Evolutionary conservation across 2,888 invertebrate species (phyloP).

Genomic region (Coelogynopora nodosa): DNA sequence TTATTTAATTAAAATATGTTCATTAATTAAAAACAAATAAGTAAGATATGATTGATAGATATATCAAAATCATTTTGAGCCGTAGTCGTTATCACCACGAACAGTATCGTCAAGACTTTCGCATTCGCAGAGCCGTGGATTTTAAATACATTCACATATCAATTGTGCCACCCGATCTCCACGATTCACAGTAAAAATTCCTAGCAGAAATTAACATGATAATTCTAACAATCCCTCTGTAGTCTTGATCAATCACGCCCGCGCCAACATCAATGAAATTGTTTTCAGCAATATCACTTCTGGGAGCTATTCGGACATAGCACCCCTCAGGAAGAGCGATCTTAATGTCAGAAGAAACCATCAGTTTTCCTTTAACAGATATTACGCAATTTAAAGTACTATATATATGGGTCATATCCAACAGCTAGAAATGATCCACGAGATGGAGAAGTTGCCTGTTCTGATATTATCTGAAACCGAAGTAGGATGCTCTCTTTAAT

Average conservation of each 20-base stretch:
- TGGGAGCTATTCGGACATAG: slow-evolving; percentile 87
- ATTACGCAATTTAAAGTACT: slow-evolving; percentile 65
- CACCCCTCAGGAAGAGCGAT: too few species aligned
- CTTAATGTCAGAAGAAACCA: too few species aligned
- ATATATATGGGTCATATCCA: slow-evolving; percentile 82
- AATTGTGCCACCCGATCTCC: slow-evolving; percentile 91
- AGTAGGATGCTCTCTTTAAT: too few species aligned
- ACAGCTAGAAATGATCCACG: slow-evolving; percentile 82
- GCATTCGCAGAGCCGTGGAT: slow-evolving; percentile 77
- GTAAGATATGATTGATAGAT: too few species aligned
- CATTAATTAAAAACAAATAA: too few species aligned
- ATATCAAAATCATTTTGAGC: too few species aligned
- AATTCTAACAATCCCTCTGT: too few species aligned
- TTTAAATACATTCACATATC: slow-evolving; percentile 84
- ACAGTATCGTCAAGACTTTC: slow-evolving; percentile 73
- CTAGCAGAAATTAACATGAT: too few species aligned
- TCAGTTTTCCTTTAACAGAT: slow-evolving; percentile 64
- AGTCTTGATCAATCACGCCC: slow-evolving; percentile 92
- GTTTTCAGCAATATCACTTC: slow-evolving; percentile 89
- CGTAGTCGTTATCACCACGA: slow-evolving; percentile 85
- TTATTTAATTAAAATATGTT: too few species aligned
- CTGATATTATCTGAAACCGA: too few species aligned
- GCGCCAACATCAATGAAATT: slow-evolving; percentile 95
- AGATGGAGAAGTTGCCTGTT: slow-evolving; percentile 77
- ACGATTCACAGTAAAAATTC: too few species aligned